Base-by-base conservation (phyloP, 2,888 invertebrate species). In the Adelognathus sp. region DNA sequence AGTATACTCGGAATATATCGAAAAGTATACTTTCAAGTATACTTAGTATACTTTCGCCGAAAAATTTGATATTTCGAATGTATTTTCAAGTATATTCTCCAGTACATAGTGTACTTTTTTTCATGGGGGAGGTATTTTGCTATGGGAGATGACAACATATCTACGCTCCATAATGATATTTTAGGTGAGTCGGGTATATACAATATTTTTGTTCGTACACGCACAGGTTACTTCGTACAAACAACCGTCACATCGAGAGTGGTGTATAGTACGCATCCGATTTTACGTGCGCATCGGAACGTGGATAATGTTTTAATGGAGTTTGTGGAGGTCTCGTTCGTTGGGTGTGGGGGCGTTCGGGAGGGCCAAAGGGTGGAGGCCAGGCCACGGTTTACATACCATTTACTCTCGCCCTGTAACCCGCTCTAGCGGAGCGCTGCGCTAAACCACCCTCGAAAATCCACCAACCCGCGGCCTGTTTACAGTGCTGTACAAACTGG, bases 231-330 rank as follows among this genome's bases (percentile, higher is more conserved):
- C 29, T 18, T 9, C 11, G 16, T 60, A 36, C 27, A 4, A 5
- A 54, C 60, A 61, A 33, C 21, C 56, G 60, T 39, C n/a, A 36
- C 64, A 29, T 50, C 18, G 52, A 54, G 70, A 72, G 69, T 46
- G 67, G 56, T 81, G 81, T 82, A 83, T 86, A 84, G 88, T 87
- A n/a, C 88, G 88, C 88, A 90, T 90, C 89, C 88, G 90, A 91
- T 91, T 91, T 91, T 90, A 90, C 88, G 85, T 91, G 90, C 88
- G 90, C 91, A 91, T 91, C 90, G 90, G 88, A 87, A 90, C 90
- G 91, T 91, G 89, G 88, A 88, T 91, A 91, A 91, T 91, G 90
- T 90, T 91, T 91, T 91, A 91, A 91, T 91, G 91, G 91, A 91
- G 91, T 91, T 91, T 91, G 90, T 87, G 85, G 88, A 90, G 87